phyloP scores from a whole-genome alignment of 2,113 vertebrate species.

The Rhodinocichla rosea region DNA sequence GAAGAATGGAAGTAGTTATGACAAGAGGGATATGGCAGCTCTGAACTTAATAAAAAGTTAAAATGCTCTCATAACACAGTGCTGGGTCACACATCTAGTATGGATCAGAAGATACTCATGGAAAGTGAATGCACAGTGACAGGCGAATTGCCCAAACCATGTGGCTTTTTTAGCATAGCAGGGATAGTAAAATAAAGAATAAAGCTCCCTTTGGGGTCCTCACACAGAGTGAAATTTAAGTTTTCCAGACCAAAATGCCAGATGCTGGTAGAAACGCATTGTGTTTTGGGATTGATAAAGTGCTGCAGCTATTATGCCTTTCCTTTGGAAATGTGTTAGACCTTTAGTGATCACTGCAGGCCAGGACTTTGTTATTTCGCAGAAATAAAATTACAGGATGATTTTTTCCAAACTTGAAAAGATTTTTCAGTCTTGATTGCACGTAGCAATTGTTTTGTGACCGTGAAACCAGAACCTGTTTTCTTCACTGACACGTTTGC shows the following conservation, averaged over 20 bases:
- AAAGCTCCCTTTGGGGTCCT: neutral
- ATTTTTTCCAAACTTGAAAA: neutral
- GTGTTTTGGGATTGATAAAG: neutral
- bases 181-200: neutral
- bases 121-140: neutral
- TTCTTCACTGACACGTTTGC: neutral
- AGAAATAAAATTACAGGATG: neutral
- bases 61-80: neutral
- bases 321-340: neutral
- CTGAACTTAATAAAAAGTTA: conserved; percentile 3
- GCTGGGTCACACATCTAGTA: neutral
- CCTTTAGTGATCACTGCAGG: neutral
- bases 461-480: neutral
- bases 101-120: neutral
- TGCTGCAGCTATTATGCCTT: neutral
- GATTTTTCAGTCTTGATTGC: neutral
- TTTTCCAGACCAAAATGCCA: conserved; percentile 20
- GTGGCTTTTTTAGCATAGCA: neutral
- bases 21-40: neutral
- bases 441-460: neutral
- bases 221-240: neutral
- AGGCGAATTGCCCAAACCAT: neutral
- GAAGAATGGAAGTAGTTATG: neutral
- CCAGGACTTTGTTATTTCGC: neutral
- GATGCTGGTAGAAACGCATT: neutral